These are phyloP conservation scores for Balanococcus diminutus DNA, from an alignment of 2,888 invertebrate species.

Conservation along the genomic window DNA sequence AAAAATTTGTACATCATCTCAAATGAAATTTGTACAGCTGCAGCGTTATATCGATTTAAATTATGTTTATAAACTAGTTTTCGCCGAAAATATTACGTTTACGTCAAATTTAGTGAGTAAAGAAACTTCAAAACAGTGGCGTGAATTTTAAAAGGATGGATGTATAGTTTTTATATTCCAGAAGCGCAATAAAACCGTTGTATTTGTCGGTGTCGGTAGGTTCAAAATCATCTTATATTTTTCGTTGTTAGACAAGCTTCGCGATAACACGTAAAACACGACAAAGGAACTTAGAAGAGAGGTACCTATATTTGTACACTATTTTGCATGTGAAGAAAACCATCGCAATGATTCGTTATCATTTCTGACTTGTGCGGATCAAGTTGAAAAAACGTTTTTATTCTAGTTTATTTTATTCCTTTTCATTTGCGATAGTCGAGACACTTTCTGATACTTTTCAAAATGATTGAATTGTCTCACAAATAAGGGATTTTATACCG, in stretches of 20 bases:
- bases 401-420: neutral
- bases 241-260: neutral
- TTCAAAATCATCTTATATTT: constrained; percentile 34
- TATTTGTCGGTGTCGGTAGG: constrained; percentile 38
- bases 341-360: neutral
- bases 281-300: neutral
- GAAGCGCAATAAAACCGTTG: neutral
- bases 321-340: constrained; percentile 36
- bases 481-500: neutral
- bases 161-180: neutral
- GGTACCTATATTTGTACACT: too few species aligned
- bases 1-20: neutral
- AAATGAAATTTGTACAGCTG: neutral
- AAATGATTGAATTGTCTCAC: constrained; percentile 11
- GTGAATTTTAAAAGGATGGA: constrained; percentile 7
- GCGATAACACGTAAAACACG: constrained; percentile 3
- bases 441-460: neutral
- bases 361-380: neutral
- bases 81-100: constrained; percentile 11
- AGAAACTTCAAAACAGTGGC: neutral
- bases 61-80: constrained; percentile 36
- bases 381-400: neutral
- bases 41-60: neutral
- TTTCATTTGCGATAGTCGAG: neutral
- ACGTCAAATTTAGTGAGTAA: constrained; percentile 16